Evolutionary conservation across 2,888 invertebrate species (phyloP), one percentile per base, ranked within the genome.

Genomic region (Seladonia tumulorum): DNA sequence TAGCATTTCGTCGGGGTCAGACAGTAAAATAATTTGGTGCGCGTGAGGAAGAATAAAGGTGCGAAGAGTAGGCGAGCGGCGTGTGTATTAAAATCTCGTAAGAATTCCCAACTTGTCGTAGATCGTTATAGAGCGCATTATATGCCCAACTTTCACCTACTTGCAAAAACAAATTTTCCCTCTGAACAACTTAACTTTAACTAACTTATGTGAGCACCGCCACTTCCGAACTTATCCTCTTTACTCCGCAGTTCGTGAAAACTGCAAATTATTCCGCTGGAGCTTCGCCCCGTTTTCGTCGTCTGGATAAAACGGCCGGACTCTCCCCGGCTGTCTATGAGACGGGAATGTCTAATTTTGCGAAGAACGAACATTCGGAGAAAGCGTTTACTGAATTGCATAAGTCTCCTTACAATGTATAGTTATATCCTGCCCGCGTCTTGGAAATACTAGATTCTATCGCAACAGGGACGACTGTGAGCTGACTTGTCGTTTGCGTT

Each of bases 101-200:
- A 81, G 81, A 86, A 85, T 85, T 76, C 57, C 53, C 8, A 68
- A 82, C 47, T 77, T 35, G 35, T 45, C 60, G 39, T 29, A 76
- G 75, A 77, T 79, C 71, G 16, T 79, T 76, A 49, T 75, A 63
- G 76, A 79, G 76, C 72, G 53, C 49, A 66, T 87, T 79, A 76
- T 87, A 86, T 71, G 70, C 70, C 49, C 76, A 53, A 83, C 83
- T 87, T 75, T 81, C 83, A 83, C 76, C 83, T 79, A 76, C 81
- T 81, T 76, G 73, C 76, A 82, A 79, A 90, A 81, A 75, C 81
- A 82, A 90, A 89, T 90, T 90, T 83, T 57, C 66, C 68, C 83
- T 60, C 79, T 70, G 87, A 82, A 79, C 85, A 81, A 85, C 82
- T 80, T 85, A 86, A 88, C 85, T 90, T 87, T 90, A 90, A 90